These are phyloP conservation scores for Galago senegalensis DNA, from an alignment of 2,797 vertebrate species.

Conservation along the genomic window DNA sequence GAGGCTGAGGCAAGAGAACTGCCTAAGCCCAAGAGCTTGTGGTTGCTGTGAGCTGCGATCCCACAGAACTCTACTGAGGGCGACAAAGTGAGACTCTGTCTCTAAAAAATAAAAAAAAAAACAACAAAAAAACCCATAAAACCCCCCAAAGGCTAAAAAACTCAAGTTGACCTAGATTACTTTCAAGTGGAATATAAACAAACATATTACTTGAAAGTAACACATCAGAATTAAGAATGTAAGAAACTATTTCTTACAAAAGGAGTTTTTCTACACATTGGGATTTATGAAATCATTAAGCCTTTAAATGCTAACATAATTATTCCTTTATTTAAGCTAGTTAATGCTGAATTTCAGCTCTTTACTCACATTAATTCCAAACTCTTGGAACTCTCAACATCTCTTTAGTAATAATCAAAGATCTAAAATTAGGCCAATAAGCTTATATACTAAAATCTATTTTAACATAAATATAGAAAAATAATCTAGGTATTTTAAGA, in stretches of 20 bases:
- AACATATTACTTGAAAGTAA: neutral
- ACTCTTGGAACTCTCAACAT: neutral
- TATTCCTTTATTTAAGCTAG: slow-evolving; percentile 19
- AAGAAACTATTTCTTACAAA: neutral
- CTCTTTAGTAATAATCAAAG: slow-evolving; percentile 27
- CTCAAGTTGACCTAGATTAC: neutral
- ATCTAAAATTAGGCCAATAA: slow-evolving; percentile 31
- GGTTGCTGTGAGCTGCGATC: too few relatives aligned
- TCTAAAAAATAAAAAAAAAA: too few relatives aligned
- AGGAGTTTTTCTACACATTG: neutral
- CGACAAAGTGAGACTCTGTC: too few relatives aligned
- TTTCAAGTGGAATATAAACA: neutral
- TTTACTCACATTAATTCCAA: slow-evolving; percentile 18
- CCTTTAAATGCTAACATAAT: neutral
- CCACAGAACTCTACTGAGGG: too few relatives aligned
- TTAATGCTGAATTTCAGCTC: slow-evolving; percentile 37
- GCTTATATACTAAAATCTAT: neutral
- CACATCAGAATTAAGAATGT: neutral
- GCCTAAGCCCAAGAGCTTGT: too few relatives aligned
- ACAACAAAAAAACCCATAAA: too few relatives aligned
- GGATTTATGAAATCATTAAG: slow-evolving; percentile 24
- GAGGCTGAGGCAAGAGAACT: too few relatives aligned
- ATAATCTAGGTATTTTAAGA: neutral
- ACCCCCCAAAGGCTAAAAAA: neutral
- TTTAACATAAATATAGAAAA: slow-evolving; percentile 58